A percentile compares a stretch with the other conserved stretches of the same genome.
phyloP scores from a whole-genome alignment of 2,113 vertebrate genomes.

The Nematolebias whitei region DNA sequence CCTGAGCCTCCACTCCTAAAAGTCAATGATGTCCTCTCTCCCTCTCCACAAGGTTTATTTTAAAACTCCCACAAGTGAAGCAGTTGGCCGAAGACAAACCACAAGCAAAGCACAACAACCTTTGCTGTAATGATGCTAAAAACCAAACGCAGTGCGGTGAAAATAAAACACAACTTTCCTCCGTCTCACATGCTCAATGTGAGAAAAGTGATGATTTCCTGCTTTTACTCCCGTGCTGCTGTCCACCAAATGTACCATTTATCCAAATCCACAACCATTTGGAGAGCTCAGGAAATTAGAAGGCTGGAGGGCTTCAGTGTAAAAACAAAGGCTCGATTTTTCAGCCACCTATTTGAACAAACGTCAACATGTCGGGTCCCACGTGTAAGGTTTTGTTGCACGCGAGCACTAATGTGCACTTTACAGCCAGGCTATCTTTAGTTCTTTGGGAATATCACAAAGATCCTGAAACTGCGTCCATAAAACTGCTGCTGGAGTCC shows the following conservation, averaged over 20 bases:
- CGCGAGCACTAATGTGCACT: constrained; percentile 37
- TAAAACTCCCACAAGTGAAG: constrained; percentile 48
- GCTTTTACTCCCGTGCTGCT: constrained; percentile 8
- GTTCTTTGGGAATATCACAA: constrained; percentile 72
- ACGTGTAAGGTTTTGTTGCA: constrained; percentile 24
- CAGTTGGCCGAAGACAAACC: constrained; percentile 47
- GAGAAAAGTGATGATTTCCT: constrained; percentile 19
- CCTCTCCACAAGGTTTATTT: constrained; percentile 37
- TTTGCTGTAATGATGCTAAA: constrained; percentile 47
- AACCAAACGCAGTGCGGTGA: constrained; percentile 25
- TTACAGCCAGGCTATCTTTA: constrained; percentile 70
- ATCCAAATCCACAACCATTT: constrained; percentile 32
- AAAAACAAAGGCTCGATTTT: constrained; percentile 49
- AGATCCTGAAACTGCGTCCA: constrained; percentile 62
- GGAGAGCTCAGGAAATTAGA: constrained; percentile 44
- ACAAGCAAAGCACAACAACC: constrained; percentile 51
- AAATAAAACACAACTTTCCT: constrained; percentile 27
- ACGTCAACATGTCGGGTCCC: constrained; percentile 1
- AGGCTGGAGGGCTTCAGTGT: constrained; percentile 23
- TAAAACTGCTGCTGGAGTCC: constrained; percentile 66
- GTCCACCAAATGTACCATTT: constrained; percentile 26
- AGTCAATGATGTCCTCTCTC: neutral
- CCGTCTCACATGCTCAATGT: constrained; percentile 13
- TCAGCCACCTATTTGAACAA: constrained; percentile 27
- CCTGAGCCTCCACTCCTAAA: neutral